phyloP scores from a whole-genome alignment of 2,888 invertebrate genomes.

The Diloba caeruleocephala region DNA sequence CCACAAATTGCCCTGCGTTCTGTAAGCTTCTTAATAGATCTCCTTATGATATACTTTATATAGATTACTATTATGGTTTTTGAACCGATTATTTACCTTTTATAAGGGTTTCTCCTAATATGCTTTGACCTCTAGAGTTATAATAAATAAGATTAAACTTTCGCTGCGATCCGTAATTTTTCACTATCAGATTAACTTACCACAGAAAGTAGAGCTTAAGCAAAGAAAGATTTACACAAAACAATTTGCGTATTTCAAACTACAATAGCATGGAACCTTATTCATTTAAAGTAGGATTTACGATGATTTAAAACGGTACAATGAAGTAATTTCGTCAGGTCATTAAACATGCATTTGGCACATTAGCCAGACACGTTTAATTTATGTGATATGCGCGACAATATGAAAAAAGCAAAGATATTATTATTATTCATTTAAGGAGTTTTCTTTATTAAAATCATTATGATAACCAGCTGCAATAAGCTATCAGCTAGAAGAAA shows the following conservation, averaged over 20 bases:
- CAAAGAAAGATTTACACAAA: not conserved
- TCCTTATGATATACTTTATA: no score
- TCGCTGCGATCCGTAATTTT: not conserved
- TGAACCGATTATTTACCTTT: no score
- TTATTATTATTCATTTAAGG: slow-evolving; percentile 48
- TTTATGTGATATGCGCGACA: slow-evolving; percentile 14
- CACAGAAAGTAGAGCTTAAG: not conserved
- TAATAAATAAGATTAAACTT: slow-evolving; percentile 1
- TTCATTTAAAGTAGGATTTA: not conserved
- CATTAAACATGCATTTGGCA: slow-evolving; percentile 3
- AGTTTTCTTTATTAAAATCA: slow-evolving; percentile 71
- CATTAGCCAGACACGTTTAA: slow-evolving; percentile 4
- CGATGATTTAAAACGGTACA: slow-evolving; percentile 1
- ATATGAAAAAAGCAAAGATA: slow-evolving; percentile 16
- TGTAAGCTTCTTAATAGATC: no score
- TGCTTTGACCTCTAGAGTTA: no score
- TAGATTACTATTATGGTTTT: no score
- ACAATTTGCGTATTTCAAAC: slow-evolving; percentile 1
- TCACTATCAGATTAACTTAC: slow-evolving; percentile 5
- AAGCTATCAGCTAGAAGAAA: slow-evolving; percentile 58
- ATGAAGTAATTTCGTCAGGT: not conserved
- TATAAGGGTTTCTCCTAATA: no score
- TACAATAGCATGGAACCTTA: not conserved
- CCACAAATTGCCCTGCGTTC: no score
- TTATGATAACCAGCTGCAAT: slow-evolving; percentile 71